Evolutionary conservation across 2,797 vertebrate genomes (phyloP).

Genomic region (Steatocranus sp.): DNA sequence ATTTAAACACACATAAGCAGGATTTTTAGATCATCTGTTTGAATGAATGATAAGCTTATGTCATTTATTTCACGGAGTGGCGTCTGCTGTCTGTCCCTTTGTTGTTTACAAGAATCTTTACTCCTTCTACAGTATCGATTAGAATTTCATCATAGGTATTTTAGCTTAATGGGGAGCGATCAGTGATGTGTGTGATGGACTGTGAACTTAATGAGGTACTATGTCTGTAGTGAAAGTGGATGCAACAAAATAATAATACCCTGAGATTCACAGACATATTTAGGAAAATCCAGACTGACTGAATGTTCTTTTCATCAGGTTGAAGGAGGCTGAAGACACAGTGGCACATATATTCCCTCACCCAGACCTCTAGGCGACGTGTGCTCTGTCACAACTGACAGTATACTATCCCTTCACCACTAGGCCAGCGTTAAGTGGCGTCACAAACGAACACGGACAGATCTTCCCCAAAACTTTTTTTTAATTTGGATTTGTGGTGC

Average conservation of each 20-base stretch:
- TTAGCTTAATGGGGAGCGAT: not conserved
- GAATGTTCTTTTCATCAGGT: slow-evolving; percentile 11
- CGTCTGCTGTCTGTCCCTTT: not conserved
- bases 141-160: not conserved
- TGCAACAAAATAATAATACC: accelerated
- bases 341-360: slow-evolving; percentile 8
- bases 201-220: accelerated
- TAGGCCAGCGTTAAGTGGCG: not conserved
- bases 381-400: slow-evolving; percentile 54
- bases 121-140: not conserved
- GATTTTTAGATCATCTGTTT: not conserved
- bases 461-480: not conserved
- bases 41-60: not conserved
- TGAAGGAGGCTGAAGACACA: slow-evolving; percentile 57
- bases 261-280: not conserved
- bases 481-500: not conserved
- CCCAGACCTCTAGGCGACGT: slow-evolving; percentile 16
- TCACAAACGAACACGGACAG: not conserved
- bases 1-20: not conserved
- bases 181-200: not conserved
- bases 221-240: not conserved
- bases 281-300: not conserved
- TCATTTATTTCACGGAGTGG: not conserved
- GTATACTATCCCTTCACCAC: not conserved
- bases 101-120: not conserved